Conservation (phyloP, 2,113 vertebrate species). For the Corythaixoides concolor region DNA sequence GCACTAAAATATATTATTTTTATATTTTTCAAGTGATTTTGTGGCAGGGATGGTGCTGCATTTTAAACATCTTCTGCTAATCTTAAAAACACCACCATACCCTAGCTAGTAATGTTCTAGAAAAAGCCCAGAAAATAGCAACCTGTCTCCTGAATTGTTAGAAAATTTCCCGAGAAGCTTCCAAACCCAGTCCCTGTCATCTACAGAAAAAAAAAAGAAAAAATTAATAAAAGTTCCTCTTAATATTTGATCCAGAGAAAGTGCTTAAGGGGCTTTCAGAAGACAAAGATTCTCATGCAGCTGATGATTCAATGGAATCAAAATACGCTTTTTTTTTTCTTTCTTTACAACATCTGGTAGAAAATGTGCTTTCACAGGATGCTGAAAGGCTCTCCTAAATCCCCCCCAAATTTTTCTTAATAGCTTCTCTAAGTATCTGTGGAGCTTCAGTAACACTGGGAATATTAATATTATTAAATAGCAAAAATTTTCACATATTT, state of each 20-base stretch:
- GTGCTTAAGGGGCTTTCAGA: conserved; percentile 36
- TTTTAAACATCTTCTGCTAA: background rate
- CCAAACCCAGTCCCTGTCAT: background rate
- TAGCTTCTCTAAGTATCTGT: background rate
- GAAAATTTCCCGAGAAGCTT: conserved; percentile 9
- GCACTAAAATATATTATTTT: conserved; percentile 23
- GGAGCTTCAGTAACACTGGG: background rate
- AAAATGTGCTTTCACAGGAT: conserved; percentile 54
- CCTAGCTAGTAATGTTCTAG: background rate
- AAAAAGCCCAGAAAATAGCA: background rate
- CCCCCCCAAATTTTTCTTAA: conserved; percentile 23
- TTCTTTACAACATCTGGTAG: conserved; percentile 60
- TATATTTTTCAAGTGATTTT: background rate
- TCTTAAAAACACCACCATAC: background rate
- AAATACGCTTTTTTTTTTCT: conserved; percentile 1
- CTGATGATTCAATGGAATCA: conserved; percentile 60
- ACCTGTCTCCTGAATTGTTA: background rate
- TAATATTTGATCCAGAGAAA: conserved; percentile 54
- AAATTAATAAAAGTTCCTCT: conserved; percentile 32
- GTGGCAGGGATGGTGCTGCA: background rate
- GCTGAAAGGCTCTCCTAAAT: conserved; percentile 48
- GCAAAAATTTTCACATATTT: background rate
- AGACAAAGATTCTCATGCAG: conserved; percentile 52
- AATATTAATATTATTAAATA: conserved; percentile 29
- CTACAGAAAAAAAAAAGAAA: background rate